Conservation (phyloP, 1,140 invertebrate genomes). For the Cheumatopsyche charites region DNA sequence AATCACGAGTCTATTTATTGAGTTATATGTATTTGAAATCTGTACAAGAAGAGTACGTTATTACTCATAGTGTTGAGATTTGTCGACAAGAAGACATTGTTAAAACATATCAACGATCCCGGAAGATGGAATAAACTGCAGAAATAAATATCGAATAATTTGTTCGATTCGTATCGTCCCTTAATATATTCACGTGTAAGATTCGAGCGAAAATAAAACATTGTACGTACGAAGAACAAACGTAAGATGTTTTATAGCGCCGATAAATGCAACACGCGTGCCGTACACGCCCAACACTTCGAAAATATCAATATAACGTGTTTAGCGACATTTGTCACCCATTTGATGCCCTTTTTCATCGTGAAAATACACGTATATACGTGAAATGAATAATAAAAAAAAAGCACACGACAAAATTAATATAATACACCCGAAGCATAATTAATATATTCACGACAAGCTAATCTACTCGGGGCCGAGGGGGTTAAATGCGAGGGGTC, state of each 20-base stretch:
- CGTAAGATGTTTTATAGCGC: background rate
- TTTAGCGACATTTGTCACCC: constrained; percentile 37
- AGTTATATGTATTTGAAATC: no score
- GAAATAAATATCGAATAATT: no score
- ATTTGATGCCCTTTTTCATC: constrained; percentile 14
- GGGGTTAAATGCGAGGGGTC: constrained; percentile 27
- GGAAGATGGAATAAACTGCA: no score
- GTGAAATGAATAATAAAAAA: no score
- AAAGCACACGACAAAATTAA: background rate
- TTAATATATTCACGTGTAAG: constrained; percentile 7
- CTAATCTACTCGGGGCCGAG: constrained; percentile 23
- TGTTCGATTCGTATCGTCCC: background rate
- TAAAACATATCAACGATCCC: no score
- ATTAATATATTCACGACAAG: constrained; percentile 34
- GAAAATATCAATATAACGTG: constrained; percentile 34
- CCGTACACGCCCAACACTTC: constrained; percentile 3
- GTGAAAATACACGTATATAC: background rate
- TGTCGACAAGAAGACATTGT: no score
- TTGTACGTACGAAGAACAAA: background rate
- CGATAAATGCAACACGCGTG: constrained; percentile 2
- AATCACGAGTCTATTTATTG: no score
- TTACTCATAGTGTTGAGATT: no score
- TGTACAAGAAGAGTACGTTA: no score
- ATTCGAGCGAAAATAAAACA: background rate
- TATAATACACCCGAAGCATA: constrained; percentile 7